These are phyloP conservation scores for Enteromius viviparus DNA, from an alignment of 2,797 vertebrate genomes.

Conservation along the genomic window DNA sequence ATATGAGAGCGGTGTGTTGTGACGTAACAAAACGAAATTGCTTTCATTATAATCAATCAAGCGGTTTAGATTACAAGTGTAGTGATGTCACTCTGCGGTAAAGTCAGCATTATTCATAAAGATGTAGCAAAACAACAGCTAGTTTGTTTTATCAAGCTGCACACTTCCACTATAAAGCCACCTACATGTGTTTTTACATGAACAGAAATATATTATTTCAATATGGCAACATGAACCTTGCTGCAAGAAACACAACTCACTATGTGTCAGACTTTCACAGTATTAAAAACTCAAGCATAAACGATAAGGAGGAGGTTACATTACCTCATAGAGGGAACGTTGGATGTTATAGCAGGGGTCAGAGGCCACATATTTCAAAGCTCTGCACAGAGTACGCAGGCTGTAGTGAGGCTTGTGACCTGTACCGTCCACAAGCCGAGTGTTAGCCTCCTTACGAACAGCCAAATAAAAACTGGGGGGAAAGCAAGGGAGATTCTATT, in stretches of 20 bases:
- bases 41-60: background rate
- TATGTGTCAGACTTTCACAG: background rate
- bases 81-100: too few relatives aligned
- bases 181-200: background rate
- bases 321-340: slow-evolving; percentile 95
- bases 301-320: background rate
- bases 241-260: background rate
- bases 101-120: background rate
- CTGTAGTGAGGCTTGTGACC: slow-evolving; percentile 95
- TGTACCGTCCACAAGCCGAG: slow-evolving; percentile 88
- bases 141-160: background rate
- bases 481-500: background rate
- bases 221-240: background rate
- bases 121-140: background rate
- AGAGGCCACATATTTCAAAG: slow-evolving; percentile 85
- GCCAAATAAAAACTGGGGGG: slow-evolving; percentile 87
- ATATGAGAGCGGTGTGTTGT: background rate
- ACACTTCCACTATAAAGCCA: background rate
- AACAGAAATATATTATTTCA: background rate
- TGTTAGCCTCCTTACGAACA: slow-evolving; percentile 83
- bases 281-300: background rate
- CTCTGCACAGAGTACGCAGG: slow-evolving; percentile 92
- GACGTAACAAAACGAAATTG: background rate
- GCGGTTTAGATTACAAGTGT: background rate
- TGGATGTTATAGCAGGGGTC: slow-evolving; percentile 88